A percentile compares a stretch with the other conserved stretches of the same genome.
These are phyloP conservation scores for Chymomyza costata DNA, from an alignment of 1,140 invertebrate genomes.

Conservation along the genomic window DNA sequence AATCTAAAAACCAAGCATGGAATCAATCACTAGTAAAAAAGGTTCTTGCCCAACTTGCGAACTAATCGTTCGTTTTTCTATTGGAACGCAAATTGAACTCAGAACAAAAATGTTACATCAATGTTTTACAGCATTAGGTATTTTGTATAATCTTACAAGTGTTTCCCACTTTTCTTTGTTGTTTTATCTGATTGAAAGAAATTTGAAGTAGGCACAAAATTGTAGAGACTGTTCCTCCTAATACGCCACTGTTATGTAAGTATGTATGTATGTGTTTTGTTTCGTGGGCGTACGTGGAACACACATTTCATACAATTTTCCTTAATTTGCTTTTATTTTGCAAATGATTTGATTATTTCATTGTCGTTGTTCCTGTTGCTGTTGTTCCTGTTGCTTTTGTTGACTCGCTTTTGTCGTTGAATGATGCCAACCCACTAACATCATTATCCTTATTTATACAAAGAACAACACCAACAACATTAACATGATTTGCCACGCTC, in stretches of 20 bases:
- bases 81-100: too few relatives aligned
- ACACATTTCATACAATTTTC: conserved; percentile 56
- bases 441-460: conserved; percentile 4
- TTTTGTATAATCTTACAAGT: too few relatives aligned
- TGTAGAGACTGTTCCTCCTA: too few relatives aligned
- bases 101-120: too few relatives aligned
- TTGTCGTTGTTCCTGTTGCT: conserved; percentile 38
- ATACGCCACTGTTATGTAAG: conserved; percentile 35
- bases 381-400: conserved; percentile 26
- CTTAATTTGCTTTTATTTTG: conserved; percentile 63
- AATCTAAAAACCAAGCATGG: too few relatives aligned
- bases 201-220: too few relatives aligned
- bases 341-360: conserved; percentile 66
- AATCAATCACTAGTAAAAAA: too few relatives aligned
- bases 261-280: conserved; percentile 16
- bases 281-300: conserved; percentile 25
- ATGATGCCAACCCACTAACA: conserved; percentile 2
- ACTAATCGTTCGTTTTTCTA: too few relatives aligned
- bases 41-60: too few relatives aligned
- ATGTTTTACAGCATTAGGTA: too few relatives aligned
- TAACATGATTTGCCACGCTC: conserved; percentile 21
- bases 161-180: too few relatives aligned
- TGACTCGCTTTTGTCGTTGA: conserved; percentile 11
- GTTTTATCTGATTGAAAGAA: too few relatives aligned
- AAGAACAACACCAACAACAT: background rate